Percentiles rank a stretch among this genome's conserved stretches.
Evolutionary conservation across 1,140 invertebrate genomes (phyloP).

Genomic region (Notospermus geniculatus): DNA sequence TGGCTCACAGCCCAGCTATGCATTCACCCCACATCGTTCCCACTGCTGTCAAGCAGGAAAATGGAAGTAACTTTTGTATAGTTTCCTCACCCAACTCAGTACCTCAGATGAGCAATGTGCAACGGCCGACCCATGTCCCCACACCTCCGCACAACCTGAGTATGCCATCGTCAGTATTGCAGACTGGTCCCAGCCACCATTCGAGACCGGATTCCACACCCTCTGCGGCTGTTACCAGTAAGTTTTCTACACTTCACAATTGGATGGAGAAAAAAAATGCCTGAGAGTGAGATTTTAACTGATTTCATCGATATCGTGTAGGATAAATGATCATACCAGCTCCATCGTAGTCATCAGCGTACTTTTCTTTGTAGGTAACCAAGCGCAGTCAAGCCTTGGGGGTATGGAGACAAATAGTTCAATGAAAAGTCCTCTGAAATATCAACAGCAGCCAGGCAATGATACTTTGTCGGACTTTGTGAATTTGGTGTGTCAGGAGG

Average conservation of each 20-base stretch:
- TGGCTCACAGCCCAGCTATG: conserved; percentile 39
- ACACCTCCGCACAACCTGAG: conserved; percentile 36
- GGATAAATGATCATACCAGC: no score
- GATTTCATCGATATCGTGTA: no score
- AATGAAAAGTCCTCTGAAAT: conserved; percentile 48
- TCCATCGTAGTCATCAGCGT: no score
- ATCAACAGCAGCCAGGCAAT: conserved; percentile 70
- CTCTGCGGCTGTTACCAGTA: no score
- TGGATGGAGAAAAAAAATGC: no score
- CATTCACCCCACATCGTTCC: conserved; percentile 52
- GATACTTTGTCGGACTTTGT: conserved; percentile 94
- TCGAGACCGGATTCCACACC: no score
- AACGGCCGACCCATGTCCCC: conserved; percentile 25
- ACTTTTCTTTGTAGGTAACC: no score
- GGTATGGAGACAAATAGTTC: no score
- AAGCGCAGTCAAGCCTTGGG: no score
- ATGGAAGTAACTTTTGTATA: conserved; percentile 35
- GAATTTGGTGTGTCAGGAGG: conserved; percentile 93
- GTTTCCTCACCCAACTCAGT: conserved; percentile 39
- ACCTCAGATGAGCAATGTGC: conserved; percentile 41
- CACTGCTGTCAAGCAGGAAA: conserved; percentile 43
- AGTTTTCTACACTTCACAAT: no score
- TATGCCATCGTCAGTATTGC: conserved; percentile 16
- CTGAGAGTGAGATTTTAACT: no score
- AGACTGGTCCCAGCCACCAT: no score